Base-by-base conservation (phyloP, 1,140 invertebrate species). In the Coelopa frigida region DNA sequence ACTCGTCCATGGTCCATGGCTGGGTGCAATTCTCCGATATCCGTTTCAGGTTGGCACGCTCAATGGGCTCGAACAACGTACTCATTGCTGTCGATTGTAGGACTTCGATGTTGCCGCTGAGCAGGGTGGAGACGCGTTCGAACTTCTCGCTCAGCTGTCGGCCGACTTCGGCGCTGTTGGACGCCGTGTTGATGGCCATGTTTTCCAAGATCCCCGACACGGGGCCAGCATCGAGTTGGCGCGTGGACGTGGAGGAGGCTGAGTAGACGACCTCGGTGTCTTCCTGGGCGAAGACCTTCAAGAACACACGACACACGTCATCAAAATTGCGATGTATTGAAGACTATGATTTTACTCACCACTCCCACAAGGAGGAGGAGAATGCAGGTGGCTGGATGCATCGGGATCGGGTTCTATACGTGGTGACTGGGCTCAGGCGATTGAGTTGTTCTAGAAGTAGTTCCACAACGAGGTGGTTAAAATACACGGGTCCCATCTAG, bases 71-170 rank as follows among this genome's bases (percentile, higher is more conserved):
- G 1, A 31, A 7, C 5, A 43, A 15, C 11, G 21, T 26, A 4
- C 33, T 17, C n/a, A 43, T 14, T 6, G 41, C 41, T 0, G 41
- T 15, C 5, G 14, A n/a, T 7, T 32, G 12, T 2, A 43, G 20
- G 2, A 43, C 27, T 18, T 43, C 41, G 22, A 43, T 43, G 23
- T 43, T 29, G 15, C 41, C 41, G 2, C 31, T 24, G 6, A 43
- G 15, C 20, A 31, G 31, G n/a, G 31, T 27, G 12, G 15, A 6
- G 10, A 23, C 14, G 10, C 26, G 15, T 29, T 43, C 17, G 3
- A 43, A 32, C 33, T 43, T 43, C 12, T 14, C 18, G 3, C 17
- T 7, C 4, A 43, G 26, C 18, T 43, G 27, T 0, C 27, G 14
- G 23, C 20, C n/a, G 3, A 43, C 6, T 4, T 43, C 41, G 22